Percentiles rank a stretch among this genome's conserved stretches.
Conservation (phyloP, 2,113 vertebrate genomes). For the Pterocles orientalis region DNA sequence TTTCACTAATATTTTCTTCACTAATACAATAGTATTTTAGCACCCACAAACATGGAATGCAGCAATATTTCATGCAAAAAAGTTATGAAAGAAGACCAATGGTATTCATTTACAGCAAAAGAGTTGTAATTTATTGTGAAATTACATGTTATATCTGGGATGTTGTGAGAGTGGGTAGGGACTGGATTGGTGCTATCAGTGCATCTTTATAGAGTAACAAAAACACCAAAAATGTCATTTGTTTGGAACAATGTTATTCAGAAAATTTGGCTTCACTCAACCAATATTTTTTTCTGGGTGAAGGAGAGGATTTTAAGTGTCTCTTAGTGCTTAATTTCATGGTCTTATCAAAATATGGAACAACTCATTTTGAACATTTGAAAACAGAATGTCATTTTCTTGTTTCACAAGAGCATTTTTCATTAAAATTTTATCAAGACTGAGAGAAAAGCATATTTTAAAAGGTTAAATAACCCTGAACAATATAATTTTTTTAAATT, state of each 20-base stretch:
- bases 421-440: background rate
- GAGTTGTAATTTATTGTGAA: background rate
- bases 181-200: background rate
- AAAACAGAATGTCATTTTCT: background rate
- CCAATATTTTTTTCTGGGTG: background rate
- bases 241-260: background rate
- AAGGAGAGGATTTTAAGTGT: background rate
- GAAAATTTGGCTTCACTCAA: background rate
- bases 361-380: background rate
- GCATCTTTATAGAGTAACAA: background rate
- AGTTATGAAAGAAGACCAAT: background rate
- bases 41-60: background rate
- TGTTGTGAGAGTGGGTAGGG: background rate
- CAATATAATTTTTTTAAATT: background rate
- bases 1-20: background rate
- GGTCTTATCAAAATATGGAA: background rate
- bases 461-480: background rate
- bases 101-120: background rate
- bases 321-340: background rate
- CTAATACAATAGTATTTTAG: background rate
- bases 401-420: background rate
- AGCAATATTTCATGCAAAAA: background rate
- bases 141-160: background rate
- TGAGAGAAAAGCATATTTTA: background rate
- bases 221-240: background rate